Percentiles rank a stretch among this genome's conserved stretches.
Conservation (phyloP, 2,113 vertebrate genomes). For the Spheniscus mendiculus region DNA sequence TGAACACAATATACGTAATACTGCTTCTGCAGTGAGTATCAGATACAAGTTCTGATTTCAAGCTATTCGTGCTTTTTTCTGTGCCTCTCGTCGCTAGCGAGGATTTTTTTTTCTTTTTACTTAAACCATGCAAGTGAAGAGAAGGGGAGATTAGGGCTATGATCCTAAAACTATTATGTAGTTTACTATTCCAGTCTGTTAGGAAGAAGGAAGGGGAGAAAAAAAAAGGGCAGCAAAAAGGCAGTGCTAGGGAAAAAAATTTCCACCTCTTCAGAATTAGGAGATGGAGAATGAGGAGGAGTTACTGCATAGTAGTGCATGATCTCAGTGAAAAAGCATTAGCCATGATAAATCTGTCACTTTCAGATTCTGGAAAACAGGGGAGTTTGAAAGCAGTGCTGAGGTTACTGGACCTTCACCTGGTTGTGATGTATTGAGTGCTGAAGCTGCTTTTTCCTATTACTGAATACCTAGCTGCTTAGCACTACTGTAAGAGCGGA, state of each 20-base stretch:
- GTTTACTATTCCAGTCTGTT: not conserved
- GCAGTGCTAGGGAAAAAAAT: too few species aligned
- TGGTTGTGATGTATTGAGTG: rapidly evolving
- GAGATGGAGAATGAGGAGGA: not conserved
- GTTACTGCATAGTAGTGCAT: not conserved
- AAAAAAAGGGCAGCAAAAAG: not conserved
- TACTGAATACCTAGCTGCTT: not conserved
- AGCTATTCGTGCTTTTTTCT: not conserved
- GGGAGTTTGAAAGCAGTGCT: not conserved
- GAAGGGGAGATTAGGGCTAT: not conserved
- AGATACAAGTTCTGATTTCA: not conserved
- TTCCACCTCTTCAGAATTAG: not conserved
- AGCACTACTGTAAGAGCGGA: not conserved
- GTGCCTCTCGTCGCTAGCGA: not conserved
- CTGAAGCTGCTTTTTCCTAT: not conserved
- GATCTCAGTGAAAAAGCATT: not conserved
- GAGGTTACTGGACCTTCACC: not conserved
- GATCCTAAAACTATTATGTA: not conserved
- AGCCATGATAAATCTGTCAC: not conserved
- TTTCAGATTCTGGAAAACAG: not conserved
- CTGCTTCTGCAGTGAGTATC: not conserved
- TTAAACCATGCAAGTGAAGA: not conserved
- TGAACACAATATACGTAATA: not conserved
- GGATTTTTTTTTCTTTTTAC: not conserved
- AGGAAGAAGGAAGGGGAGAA: not conserved